Base-by-base conservation (phyloP, 2,888 invertebrate species). In the Liposcelis brunnea region DNA sequence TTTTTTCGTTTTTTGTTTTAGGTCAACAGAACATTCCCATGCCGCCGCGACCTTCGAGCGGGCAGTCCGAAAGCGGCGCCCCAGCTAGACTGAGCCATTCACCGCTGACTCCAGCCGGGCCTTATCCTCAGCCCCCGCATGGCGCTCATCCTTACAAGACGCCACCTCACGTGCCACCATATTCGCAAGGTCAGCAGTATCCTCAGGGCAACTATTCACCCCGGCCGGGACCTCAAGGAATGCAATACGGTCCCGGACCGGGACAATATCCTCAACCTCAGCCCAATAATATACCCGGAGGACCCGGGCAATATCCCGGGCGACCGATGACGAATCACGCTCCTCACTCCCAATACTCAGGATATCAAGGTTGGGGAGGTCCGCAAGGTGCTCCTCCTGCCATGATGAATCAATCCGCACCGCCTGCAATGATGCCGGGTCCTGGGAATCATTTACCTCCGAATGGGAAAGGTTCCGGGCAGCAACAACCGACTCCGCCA, bases 11-110 rank as follows among this genome's bases (percentile, higher is more conserved):
- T 4, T 26, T 49, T 42, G 36, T 68, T 66, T 34, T 65, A 83
- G 83, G 82, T 62, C 83, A 80, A 65, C 85, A 85, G 77, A 89
- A 82, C 80, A 81, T 87, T 78, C 83, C 87, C 70, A 90, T 91
- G 82, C 90, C 91, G 64, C 86, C 87, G 63, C 80, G 91, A 63
- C 91, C 91, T 65, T 84, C 90, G 59, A 90, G 90, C 65, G 75
- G 77, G 61, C 80, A 75, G 70, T 77, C 68, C 63, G 79, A 70
- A 64, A 64, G 73, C 69, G 67, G 53, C 59, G 72, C 72, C 58
- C 72, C 74, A 55, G 68, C 70, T 56, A 70, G 75, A 53, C 72
- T 78, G 69, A 75, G 74, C 62, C 77, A 77, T 60, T 77, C 78
- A 52, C 77, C 78, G 52, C 75, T 79, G 74, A 71, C 74, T 55